Evolutionary conservation across 2,113 vertebrate genomes (phyloP).

Genomic region (Clarias gariepinus): DNA sequence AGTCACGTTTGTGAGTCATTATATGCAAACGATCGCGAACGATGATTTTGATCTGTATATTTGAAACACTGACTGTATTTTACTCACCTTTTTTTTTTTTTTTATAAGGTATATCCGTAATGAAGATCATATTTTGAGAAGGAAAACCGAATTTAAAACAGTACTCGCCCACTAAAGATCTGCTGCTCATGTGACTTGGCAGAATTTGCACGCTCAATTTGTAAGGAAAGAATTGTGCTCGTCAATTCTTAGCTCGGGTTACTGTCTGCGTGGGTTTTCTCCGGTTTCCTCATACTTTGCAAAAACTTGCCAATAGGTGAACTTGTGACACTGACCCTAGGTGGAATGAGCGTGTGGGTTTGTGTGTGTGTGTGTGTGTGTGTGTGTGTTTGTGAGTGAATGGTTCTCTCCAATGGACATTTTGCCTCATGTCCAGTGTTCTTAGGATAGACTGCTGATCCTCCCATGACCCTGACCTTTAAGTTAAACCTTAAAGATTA

Average conservation of each 20-base stretch:
- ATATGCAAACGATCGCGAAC: not conserved
- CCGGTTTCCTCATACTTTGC: conserved; percentile 2
- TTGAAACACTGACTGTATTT: not conserved
- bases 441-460: not conserved
- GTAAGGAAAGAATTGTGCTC: not conserved
- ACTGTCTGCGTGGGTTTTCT: conserved; percentile 6
- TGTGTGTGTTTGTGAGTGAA: not conserved
- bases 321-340: conserved; percentile 9
- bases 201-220: not conserved
- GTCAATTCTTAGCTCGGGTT: not conserved
- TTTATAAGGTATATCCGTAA: not conserved
- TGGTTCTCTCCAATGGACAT: not conserved
- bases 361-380: not conserved
- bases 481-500: too few relatives aligned
- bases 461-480: not conserved
- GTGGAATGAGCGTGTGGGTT: not conserved
- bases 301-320: not conserved
- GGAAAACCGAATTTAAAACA: not conserved
- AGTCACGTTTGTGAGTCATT: not conserved
- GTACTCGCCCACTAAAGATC: not conserved
- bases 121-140: not conserved
- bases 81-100: not conserved
- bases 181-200: not conserved
- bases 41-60: not conserved
- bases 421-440: not conserved